Evolutionary conservation across 2,797 vertebrate species (phyloP), one percentile per base, ranked within the genome.

Genomic region (Scarus forsteni): DNA sequence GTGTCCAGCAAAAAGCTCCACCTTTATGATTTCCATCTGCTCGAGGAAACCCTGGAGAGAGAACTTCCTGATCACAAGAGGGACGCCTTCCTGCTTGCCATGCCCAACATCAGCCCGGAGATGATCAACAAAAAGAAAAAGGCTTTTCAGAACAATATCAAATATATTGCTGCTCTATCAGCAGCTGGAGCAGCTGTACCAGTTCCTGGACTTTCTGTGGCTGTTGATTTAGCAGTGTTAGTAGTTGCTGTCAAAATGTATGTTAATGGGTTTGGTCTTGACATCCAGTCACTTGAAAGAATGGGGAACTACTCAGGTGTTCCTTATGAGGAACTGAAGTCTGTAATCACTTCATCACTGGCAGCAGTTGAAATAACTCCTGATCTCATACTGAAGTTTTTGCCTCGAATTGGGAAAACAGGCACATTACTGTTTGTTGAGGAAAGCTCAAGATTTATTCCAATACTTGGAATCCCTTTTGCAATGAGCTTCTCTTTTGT

Each of bases 181-280:
- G 49, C 61, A 27, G 0, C 1, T 0, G 7, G 1, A 36, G 55
- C 46, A 56, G 10, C 3, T 51, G 66, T 3, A 14, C 70, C 64
- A 0, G 0, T 72, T 35, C 56, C 73, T 35, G 73, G 60, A 0
- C 1, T 74, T 2, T 67, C 75, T 53, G 0, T 6, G 16, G 8
- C 0, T 19, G 1, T 10, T 62, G 67, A 75, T 68, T 0, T 52
- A 1, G 0, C 0, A 34, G 0, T 66, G 1, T 0, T 70, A 10
- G 0, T 48, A 1, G 0, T 0, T 0, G 4, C 7, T 2, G 8
- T 59, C 8, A 35, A 7, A 6, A 11, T 6, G 0, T 0, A 0
- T 8, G 3, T 81, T 44, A 1, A 10, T 52, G 34, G 5, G 0
- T 73, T 85, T 48, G 54, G 73, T 50, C 59, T 81, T 58, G 8